These are phyloP conservation scores for Etheostoma cragini DNA, from an alignment of 2,113 vertebrate genomes.

Conservation along the genomic window DNA sequence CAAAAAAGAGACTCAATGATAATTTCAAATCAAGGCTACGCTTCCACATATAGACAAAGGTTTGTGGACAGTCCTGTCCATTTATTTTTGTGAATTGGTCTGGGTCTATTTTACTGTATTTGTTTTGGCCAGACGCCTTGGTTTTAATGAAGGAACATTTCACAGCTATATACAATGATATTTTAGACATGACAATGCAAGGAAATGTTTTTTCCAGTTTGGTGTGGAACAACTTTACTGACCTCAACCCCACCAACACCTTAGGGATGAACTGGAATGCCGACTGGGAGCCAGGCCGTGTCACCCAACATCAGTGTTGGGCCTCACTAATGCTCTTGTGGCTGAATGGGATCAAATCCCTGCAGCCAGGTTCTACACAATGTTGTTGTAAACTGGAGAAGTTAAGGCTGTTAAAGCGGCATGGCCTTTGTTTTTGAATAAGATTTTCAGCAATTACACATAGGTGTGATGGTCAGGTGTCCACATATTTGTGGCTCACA, in stretches of 20 bases:
- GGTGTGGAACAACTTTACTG: no score
- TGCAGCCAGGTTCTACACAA: background rate
- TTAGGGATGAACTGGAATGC: background rate
- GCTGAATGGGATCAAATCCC: background rate
- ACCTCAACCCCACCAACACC: background rate
- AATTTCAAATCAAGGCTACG: background rate
- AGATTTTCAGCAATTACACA: background rate
- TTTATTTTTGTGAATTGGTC: background rate
- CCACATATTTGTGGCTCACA: background rate
- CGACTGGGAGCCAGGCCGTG: no score
- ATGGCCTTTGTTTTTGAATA: background rate
- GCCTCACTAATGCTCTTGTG: background rate
- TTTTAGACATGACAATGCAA: background rate
- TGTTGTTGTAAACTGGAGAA: background rate
- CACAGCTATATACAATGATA: background rate
- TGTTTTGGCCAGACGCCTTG: background rate
- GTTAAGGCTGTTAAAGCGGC: background rate
- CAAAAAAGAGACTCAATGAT: background rate
- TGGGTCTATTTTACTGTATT: background rate
- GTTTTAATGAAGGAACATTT: constrained; percentile 1
- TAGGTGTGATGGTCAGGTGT: background rate
- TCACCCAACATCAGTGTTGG: background rate
- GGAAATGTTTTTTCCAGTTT: no score
- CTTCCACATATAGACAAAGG: background rate
- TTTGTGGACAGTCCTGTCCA: no score